phyloP scores from a whole-genome alignment of 2,113 vertebrate genomes.

The Alligator sinensis region DNA sequence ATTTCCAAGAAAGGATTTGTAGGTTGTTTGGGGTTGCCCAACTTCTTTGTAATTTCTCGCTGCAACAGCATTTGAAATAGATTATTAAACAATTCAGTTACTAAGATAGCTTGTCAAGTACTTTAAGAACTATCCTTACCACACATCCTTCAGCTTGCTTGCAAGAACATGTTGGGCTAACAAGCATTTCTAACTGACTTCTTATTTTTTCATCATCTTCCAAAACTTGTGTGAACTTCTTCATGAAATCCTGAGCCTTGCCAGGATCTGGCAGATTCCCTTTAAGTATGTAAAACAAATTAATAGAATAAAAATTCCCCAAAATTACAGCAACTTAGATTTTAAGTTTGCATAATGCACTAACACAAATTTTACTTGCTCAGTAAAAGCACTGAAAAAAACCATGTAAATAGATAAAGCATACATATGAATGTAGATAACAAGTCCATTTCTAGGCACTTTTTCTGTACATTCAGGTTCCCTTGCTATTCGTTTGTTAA shows the following conservation, averaged over 20 bases:
- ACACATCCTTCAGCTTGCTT: constrained; percentile 89
- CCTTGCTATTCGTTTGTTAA: not conserved
- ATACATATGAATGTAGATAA: not conserved
- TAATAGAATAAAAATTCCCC: not conserved
- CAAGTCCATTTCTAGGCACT: not conserved
- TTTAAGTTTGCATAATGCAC: not conserved
- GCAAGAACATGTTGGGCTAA: constrained; percentile 86
- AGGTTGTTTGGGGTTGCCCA: constrained; percentile 88
- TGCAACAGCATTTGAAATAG: constrained; percentile 68
- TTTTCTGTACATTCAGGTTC: not conserved
- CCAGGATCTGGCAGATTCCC: constrained; percentile 96
- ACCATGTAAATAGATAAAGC: not conserved
- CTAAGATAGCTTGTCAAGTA: not conserved
- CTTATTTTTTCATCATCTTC: constrained; percentile 96
- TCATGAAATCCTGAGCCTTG: constrained; percentile 99
- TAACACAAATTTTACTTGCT: not conserved
- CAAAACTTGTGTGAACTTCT: constrained; percentile 97
- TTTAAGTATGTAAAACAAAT: constrained; percentile 74
- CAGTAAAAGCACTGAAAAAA: not conserved
- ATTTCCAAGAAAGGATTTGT: constrained; percentile 92
- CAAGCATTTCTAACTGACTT: constrained; percentile 86
- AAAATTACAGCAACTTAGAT: not conserved
- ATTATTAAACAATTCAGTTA: constrained; percentile 29
- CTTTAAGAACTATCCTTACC: constrained; percentile 76
- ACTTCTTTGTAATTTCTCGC: constrained; percentile 89